These are phyloP conservation scores for Ceratoteleas bidentatus DNA, from an alignment of 1,140 invertebrate genomes.

Conservation along the genomic window DNA sequence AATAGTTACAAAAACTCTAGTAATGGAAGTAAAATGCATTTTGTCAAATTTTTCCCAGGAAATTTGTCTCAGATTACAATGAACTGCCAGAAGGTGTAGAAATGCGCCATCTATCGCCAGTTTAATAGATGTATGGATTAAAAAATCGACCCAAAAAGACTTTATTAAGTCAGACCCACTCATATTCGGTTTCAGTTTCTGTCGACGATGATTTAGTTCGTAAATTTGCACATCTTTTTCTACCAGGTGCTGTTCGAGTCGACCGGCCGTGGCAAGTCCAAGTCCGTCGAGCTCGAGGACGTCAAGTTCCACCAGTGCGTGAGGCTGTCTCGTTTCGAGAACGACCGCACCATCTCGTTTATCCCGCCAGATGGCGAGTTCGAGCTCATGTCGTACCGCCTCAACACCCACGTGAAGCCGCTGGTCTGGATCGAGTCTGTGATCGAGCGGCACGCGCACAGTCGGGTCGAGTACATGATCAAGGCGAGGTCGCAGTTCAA, in stretches of 20 bases:
- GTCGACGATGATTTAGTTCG: too few relatives aligned
- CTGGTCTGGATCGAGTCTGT: conserved; percentile 99
- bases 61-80: too few relatives aligned
- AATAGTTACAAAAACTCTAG: too few relatives aligned
- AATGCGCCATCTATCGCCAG: too few relatives aligned
- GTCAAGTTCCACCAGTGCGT: conserved; percentile 99
- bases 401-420: conserved; percentile 99
- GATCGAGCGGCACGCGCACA: conserved; percentile 99
- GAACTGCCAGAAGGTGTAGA: too few relatives aligned
- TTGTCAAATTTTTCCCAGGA: too few relatives aligned
- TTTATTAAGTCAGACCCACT: too few relatives aligned
- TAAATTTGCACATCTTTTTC: too few relatives aligned
- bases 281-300: conserved; percentile 99
- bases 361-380: conserved; percentile 99
- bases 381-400: conserved; percentile 99
- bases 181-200: too few relatives aligned
- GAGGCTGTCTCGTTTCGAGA: conserved; percentile 97
- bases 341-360: conserved; percentile 99
- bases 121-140: too few relatives aligned
- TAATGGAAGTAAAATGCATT: too few relatives aligned
- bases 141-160: too few relatives aligned
- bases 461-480: conserved; percentile 99
- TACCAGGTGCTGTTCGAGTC: conserved; percentile 93
- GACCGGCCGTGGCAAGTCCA: conserved; percentile 98
- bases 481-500: conserved; percentile 99